Percentiles rank a stretch among this genome's conserved stretches.
Evolutionary conservation across 53 echinoderm and acorn worm species (phyloP).

Genomic region (Antedon mediterranea): DNA sequence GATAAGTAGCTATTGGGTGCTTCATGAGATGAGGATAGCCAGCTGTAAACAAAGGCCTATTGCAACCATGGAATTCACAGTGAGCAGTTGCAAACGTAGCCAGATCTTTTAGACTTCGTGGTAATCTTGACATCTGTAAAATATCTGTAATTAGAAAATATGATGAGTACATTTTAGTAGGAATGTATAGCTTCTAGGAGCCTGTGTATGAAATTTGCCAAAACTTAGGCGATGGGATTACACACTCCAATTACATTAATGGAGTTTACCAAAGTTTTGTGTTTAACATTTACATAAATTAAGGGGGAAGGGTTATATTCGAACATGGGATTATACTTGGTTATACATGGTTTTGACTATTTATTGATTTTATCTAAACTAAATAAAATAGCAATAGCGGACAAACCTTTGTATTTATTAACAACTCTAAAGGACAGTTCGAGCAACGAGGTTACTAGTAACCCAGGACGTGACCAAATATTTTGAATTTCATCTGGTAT

Average conservation of each 20-base stretch:
- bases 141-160: background rate
- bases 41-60: slow-evolving; percentile 38
- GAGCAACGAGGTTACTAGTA: background rate
- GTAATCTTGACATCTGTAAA: slow-evolving; percentile 17
- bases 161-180: too few species aligned
- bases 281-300: too few species aligned
- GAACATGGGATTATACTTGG: too few species aligned
- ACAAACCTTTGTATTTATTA: background rate
- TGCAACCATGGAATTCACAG: slow-evolving; percentile 48
- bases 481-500: background rate
- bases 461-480: background rate
- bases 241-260: too few species aligned
- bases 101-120: slow-evolving; percentile 25
- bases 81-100: slow-evolving; percentile 27
- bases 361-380: too few species aligned
- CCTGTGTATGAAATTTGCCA: too few species aligned
- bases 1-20: slow-evolving; percentile 24
- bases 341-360: too few species aligned
- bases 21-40: slow-evolving; percentile 52
- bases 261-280: too few species aligned
- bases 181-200: too few species aligned
- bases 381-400: too few species aligned
- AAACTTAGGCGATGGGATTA: too few species aligned
- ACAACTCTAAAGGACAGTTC: background rate
- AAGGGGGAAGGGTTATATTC: too few species aligned